Evolutionary conservation across 2,888 invertebrate species (phyloP).

Genomic region (Gastracanthus pulcherrimus): DNA sequence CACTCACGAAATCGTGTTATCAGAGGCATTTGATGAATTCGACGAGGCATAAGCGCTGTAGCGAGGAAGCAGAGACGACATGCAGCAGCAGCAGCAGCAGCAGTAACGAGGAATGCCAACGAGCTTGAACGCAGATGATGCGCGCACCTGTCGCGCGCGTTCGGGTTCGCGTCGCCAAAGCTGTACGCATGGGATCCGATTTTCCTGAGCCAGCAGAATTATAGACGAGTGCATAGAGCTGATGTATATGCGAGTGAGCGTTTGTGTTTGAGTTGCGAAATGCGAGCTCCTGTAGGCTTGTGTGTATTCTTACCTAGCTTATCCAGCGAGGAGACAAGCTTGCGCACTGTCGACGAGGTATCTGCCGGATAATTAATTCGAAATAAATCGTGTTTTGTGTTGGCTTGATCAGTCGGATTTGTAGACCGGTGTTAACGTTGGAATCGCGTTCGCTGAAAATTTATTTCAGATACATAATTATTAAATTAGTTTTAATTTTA

Average conservation of each 20-base stretch:
- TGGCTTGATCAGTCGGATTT: background rate
- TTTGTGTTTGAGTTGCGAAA: constrained; percentile 40
- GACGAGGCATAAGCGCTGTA: background rate
- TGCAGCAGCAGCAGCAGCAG: too few relatives aligned
- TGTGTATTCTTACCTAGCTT: background rate
- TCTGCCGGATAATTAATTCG: constrained; percentile 10
- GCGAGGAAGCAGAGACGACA: too few relatives aligned
- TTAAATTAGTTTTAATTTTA: background rate
- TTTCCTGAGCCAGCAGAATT: constrained; percentile 26
- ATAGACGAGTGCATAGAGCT: background rate
- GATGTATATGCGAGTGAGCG: background rate
- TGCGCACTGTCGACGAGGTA: background rate
- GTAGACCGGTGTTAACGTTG: background rate
- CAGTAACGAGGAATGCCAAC: constrained; percentile 23
- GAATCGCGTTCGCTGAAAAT: background rate
- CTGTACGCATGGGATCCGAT: background rate
- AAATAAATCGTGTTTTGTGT: background rate
- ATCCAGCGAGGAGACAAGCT: too few relatives aligned
- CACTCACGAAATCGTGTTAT: background rate
- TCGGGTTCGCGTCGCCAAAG: background rate
- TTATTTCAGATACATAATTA: background rate
- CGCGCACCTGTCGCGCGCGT: constrained; percentile 8
- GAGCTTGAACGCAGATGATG: constrained; percentile 16
- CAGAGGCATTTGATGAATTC: background rate
- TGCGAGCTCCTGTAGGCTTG: background rate